These are phyloP conservation scores for Puntigrus tetrazona DNA, from an alignment of 2,113 vertebrate species.

Conservation along the genomic window DNA sequence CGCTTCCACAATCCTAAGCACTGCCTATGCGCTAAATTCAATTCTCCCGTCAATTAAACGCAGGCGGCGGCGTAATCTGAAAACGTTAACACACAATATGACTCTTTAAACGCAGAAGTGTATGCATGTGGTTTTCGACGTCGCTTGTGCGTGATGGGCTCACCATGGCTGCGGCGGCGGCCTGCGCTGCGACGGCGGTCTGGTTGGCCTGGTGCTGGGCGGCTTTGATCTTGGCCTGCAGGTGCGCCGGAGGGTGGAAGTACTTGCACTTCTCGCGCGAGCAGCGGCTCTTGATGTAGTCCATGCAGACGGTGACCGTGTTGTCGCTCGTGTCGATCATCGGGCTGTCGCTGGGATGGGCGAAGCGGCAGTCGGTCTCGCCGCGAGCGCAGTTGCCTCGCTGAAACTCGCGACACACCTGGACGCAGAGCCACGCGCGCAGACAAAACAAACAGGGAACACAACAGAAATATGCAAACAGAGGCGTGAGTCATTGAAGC, in stretches of 20 bases:
- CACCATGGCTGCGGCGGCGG: constrained; percentile 96
- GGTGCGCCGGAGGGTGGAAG: constrained; percentile 98
- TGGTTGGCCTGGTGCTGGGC: constrained; percentile 97
- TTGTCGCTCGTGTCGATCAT: constrained; percentile 99
- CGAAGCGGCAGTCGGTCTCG: constrained; percentile 98
- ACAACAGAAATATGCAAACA: constrained; percentile 36
- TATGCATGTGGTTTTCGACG: neutral
- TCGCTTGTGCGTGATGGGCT: constrained; percentile 64
- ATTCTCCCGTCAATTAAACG: neutral
- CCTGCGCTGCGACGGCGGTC: constrained; percentile 92
- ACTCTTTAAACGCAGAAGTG: neutral
- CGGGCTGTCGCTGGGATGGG: constrained; percentile 96
- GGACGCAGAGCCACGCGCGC: constrained; percentile 33
- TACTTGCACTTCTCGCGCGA: constrained; percentile 99
- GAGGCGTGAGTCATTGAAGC: constrained; percentile 54
- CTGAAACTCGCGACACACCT: constrained; percentile 99
- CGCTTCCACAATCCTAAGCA: constrained; percentile 5
- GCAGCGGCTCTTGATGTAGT: constrained; percentile 99
- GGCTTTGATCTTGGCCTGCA: constrained; percentile 99
- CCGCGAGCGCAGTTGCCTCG: constrained; percentile 95
- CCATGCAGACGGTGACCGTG: constrained; percentile 99
- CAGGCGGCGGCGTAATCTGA: neutral
- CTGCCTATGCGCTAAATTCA: neutral
- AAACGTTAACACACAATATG: neutral
- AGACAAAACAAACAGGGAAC: constrained; percentile 41